Conservation (phyloP, 1,140 invertebrate genomes). For the Drosophila melanica region DNA sequence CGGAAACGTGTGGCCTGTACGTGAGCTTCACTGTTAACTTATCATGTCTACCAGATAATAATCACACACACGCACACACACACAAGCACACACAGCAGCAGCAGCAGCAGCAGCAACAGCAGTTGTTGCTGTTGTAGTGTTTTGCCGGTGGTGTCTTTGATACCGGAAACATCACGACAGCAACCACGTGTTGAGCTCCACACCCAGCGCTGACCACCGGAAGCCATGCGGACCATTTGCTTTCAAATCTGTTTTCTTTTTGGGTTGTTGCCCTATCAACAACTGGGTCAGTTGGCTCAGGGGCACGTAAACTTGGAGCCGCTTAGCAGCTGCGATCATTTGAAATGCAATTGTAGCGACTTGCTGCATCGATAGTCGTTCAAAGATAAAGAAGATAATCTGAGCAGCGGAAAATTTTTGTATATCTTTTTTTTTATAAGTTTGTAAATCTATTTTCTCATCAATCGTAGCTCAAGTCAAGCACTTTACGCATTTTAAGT, state of each 20-base stretch:
- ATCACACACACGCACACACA: slow-evolving; percentile 40
- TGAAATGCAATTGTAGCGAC: not conserved
- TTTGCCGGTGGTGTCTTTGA: slow-evolving; percentile 33
- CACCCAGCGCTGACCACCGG: slow-evolving; percentile 18
- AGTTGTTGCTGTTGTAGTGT: slow-evolving; percentile 2
- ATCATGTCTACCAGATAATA: slow-evolving; percentile 48
- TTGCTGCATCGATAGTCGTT: too few relatives aligned
- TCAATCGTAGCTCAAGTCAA: too few relatives aligned
- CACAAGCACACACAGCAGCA: not conserved
- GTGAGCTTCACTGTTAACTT: slow-evolving; percentile 60
- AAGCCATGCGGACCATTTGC: slow-evolving; percentile 17
- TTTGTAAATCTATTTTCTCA: too few relatives aligned
- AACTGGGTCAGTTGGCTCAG: slow-evolving; percentile 15
- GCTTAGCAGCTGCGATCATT: slow-evolving; percentile 27
- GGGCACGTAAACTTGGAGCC: slow-evolving; percentile 61
- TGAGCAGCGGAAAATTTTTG: too few relatives aligned
- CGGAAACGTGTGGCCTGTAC: slow-evolving; percentile 72
- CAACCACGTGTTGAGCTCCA: slow-evolving; percentile 42
- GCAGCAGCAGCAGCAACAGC: not conserved
- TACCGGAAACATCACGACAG: slow-evolving; percentile 31
- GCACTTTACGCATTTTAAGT: too few relatives aligned
- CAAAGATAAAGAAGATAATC: too few relatives aligned
- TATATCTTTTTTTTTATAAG: too few relatives aligned
- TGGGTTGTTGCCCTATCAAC: not conserved
- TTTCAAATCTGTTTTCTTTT: not conserved